Evolutionary conservation across 2,888 invertebrate species (phyloP), one percentile per base, ranked within the genome.

Genomic region (Diplazon laetatorius): DNA sequence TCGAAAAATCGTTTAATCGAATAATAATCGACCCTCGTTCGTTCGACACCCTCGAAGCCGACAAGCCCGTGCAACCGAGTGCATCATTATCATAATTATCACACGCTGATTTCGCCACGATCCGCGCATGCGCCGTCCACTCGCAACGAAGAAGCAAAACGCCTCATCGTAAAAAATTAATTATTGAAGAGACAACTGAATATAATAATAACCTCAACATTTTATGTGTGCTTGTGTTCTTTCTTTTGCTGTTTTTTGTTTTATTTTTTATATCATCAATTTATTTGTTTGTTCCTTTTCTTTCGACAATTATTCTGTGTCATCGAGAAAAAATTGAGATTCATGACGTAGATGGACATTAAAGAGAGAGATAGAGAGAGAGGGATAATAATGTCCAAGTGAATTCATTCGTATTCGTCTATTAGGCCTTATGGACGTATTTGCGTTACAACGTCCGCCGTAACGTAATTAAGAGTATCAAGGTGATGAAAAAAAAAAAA

Each of bases 351-450:
- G 22, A 48, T 77, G 48, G 77, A 68, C 22, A 60, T 63, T n/a
- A 50, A 57, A 50, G 55, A 57, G 68, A 63, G 59, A 65, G 44
- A 65, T 44, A 14, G n/a, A 50, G 57, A 50, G 55, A 57, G 68
- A 63, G 59, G 63, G 44, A 65, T 44, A 14, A 65, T 44, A 8
- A 22, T 46, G 48, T 78, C 35, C 42, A 39, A 52, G 48, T 8
- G 55, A 52, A 55, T 65, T 65, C 79, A 77, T 81, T 81, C 83
- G 65, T 80, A 81, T 80, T 87, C 84, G 85, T 83, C 85, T 84
- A 84, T 87, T 88, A 89, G 87, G 87, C 88, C 89, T 87, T 87
- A 87, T 85, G 82, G 82, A 84, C 82, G 82, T 81, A 82, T 82
- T 85, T 85, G 82, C 79, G 83, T 83, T 83, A 74, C 69, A 70